Evolutionary conservation across 2,113 vertebrate genomes (phyloP), one percentile per base, ranked within the genome.

Genomic region (Neodontobutis hainanensis): DNA sequence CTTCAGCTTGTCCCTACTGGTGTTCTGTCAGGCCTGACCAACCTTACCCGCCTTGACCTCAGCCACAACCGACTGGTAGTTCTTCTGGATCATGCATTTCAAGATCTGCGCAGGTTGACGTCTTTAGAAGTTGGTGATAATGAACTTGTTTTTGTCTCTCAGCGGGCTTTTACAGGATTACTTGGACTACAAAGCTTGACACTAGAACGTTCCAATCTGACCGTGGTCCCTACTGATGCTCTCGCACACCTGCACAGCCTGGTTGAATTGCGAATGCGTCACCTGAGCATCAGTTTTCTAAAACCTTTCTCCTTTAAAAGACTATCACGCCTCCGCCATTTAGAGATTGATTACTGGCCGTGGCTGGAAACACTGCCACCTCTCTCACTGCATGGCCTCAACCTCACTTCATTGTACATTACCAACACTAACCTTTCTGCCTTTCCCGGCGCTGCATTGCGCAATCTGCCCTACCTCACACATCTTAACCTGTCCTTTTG

Each of bases 41-140:
- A 98, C 84, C 95, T 99, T 60, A 96, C 95, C 81, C 93, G 90
- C 84, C 94, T 99, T 78, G 97, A 99, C 83, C 94, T 99, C 84
- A 96, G 97, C 50, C 96, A 99, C 93, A 99, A 99, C 89, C 94
- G 96, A 81, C 94, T 99, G 70, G 97, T 99, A 81, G 95, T 99
- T 78, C 94, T 99, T 55, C 88, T 99, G 86, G 97, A 99, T 88
- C 96, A 97, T 75, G 98, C 96, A 92, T 99, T 99, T 88, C 96
- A 99, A 91, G 97, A 98, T 85, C 92, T 98, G 87, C 95, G 94
- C 80, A 94, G 93, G 84, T 87, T 99, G 65, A 93, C 94, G 46
- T 94, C 94, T 4, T 91, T 99, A 75, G 95, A 98, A 82, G 95
- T 99, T 3, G 96, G 96, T 0, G 96, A 99, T 89, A 99, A 99